Conservation (phyloP, 2,113 vertebrate species). For the Pterocles gutturalis region DNA sequence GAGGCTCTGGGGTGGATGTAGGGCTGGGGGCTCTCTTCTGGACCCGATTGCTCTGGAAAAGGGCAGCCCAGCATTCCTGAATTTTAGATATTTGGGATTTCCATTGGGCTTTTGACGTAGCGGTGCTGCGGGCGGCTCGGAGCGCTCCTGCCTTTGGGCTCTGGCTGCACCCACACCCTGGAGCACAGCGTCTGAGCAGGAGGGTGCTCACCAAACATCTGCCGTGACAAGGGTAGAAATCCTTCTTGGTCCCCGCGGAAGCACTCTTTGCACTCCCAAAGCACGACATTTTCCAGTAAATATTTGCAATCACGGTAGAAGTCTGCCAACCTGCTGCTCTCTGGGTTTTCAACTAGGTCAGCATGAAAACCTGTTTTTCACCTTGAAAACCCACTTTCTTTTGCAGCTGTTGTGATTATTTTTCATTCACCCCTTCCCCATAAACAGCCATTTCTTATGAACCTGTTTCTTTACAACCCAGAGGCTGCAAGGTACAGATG, state of each 20-base stretch:
- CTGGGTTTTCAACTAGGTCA: not conserved
- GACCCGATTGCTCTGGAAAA: not conserved
- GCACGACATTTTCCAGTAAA: not conserved
- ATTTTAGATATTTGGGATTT: not conserved
- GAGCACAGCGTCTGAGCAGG: not conserved
- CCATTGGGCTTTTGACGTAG: not conserved
- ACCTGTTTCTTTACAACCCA: not conserved
- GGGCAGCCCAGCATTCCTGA: not conserved
- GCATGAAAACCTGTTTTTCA: not conserved
- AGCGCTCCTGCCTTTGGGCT: fast-evolving
- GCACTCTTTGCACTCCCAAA: fast-evolving
- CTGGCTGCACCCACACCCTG: not conserved
- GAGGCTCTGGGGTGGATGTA: fast-evolving
- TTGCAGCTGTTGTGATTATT: not conserved
- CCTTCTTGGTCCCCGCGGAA: fast-evolving
- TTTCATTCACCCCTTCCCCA: not conserved
- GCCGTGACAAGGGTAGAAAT: fast-evolving
- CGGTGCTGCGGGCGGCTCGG: fast-evolving
- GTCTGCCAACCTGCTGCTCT: not conserved
- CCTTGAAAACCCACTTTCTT: not conserved
- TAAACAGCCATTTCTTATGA: not conserved
- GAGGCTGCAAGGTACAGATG: not conserved
- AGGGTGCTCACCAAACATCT: fast-evolving
- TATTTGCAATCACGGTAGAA: fast-evolving
- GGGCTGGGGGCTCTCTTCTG: not conserved